Percentiles rank a stretch among this genome's conserved stretches.
Evolutionary conservation across 2,888 invertebrate genomes (phyloP).

Genomic region (Hololepta plana): DNA sequence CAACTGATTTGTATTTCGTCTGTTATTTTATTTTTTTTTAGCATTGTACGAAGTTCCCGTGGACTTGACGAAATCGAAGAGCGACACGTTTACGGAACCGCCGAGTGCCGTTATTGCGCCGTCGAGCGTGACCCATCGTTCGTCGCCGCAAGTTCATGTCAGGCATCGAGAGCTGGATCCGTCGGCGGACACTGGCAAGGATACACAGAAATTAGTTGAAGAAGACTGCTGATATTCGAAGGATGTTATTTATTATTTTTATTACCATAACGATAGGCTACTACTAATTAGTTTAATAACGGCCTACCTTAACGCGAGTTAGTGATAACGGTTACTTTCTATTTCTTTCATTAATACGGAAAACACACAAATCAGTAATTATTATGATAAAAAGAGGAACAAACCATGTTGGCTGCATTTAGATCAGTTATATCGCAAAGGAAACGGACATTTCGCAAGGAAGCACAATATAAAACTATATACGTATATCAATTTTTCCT

Average conservation of each 20-base stretch:
- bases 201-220: slow-evolving; percentile 77
- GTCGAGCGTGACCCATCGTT: slow-evolving; percentile 62
- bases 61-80: slow-evolving; percentile 45
- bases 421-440: too few species aligned
- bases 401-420: too few species aligned
- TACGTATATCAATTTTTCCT: slow-evolving; percentile 4
- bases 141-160: slow-evolving; percentile 47
- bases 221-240: slow-evolving; percentile 53
- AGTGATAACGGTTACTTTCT: too few species aligned
- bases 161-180: slow-evolving; percentile 70
- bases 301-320: slow-evolving; percentile 17
- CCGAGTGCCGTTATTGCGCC: slow-evolving; percentile 58
- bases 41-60: slow-evolving; percentile 72
- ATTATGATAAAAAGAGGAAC: too few species aligned
- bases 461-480: slow-evolving; percentile 5
- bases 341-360: too few species aligned
- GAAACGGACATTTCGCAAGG: too few species aligned
- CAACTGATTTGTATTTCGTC: slow-evolving; percentile 1
- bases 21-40: slow-evolving; percentile 23
- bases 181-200: slow-evolving; percentile 72
- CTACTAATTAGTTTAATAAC: slow-evolving; percentile 18
- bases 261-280: too few species aligned
- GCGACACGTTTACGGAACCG: slow-evolving; percentile 34
- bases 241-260: slow-evolving; percentile 16
- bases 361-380: too few species aligned